A percentile compares a stretch with the other conserved stretches of the same genome.
These are phyloP conservation scores for Elanus axillaris DNA, from an alignment of 2,113 vertebrate genomes.

Conservation along the genomic window DNA sequence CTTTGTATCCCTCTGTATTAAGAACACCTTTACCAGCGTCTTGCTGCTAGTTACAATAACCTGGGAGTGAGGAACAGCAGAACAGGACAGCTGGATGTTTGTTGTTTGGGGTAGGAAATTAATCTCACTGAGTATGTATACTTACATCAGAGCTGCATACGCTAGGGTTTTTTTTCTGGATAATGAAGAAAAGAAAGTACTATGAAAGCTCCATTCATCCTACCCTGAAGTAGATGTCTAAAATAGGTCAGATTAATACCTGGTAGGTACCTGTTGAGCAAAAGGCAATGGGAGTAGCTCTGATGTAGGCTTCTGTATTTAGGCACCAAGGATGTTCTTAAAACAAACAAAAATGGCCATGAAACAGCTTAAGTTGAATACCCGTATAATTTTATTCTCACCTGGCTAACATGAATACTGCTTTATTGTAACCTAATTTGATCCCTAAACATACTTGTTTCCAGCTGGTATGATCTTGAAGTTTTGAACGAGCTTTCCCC, in stretches of 20 bases:
- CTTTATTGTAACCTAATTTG: background rate
- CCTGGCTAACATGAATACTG: background rate
- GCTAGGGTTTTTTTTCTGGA: background rate
- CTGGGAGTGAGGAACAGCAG: background rate
- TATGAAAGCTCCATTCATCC: background rate
- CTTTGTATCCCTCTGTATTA: background rate
- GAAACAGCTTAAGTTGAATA: background rate
- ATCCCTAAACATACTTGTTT: background rate
- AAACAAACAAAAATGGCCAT: background rate
- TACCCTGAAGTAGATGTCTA: background rate
- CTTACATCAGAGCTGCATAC: background rate
- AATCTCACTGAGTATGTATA: background rate
- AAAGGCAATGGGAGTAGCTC: background rate
- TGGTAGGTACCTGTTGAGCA: background rate
- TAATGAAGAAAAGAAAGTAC: background rate
- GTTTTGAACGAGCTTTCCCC: background rate
- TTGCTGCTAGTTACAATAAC: background rate
- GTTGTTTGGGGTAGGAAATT: background rate
- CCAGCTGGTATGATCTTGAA: background rate
- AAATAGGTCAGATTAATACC: background rate
- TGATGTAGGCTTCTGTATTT: background rate
- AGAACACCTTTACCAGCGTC: background rate
- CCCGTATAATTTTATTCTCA: background rate
- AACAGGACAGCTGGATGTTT: background rate
- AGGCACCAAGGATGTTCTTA: background rate